Evolutionary conservation across 1,140 invertebrate genomes (phyloP).

Genomic region (Listronotus bonariensis): DNA sequence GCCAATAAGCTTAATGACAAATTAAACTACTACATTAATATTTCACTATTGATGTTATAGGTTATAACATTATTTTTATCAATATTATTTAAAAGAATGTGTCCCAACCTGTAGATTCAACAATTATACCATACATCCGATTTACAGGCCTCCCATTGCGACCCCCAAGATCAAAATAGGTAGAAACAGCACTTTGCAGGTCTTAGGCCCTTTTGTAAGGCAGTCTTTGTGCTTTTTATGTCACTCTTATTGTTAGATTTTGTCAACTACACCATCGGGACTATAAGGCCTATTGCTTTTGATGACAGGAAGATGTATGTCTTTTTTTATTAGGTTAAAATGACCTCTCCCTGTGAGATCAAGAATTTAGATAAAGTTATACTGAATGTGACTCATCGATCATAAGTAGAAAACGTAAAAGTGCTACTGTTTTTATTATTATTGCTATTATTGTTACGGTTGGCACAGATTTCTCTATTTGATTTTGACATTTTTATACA

Average conservation of each 20-base stretch:
- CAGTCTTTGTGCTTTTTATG: conserved; percentile 31
- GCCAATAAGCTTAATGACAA: too few species aligned
- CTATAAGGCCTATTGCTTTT: conserved; percentile 14
- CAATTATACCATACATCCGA: conserved; percentile 7
- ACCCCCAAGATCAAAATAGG: conserved; percentile 27
- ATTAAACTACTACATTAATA: too few species aligned
- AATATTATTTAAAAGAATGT: too few species aligned
- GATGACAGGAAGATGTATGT: conserved; percentile 42
- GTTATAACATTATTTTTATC: too few species aligned
- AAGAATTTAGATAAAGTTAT: conserved; percentile 13
- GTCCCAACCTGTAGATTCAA: conserved; percentile 1
- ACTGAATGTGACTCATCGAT: conserved; percentile 15
- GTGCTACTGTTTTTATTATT: conserved; percentile 23
- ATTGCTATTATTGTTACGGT: too few species aligned
- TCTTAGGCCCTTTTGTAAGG: conserved; percentile 27
- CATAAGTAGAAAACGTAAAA: conserved; percentile 10
- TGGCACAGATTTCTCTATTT: too few species aligned
- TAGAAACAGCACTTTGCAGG: conserved; percentile 39
- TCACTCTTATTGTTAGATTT: conserved; percentile 39
- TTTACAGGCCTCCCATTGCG: conserved; percentile 30
- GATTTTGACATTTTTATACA: too few species aligned
- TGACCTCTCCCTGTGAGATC: conserved; percentile 30
- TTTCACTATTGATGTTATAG: too few species aligned
- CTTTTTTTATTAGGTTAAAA: conserved; percentile 27
- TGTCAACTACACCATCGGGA: conserved; percentile 42